Evolutionary conservation across 2,888 invertebrate species (phyloP), one percentile per base, ranked within the genome.

Genomic region (Tenthredo amoena): DNA sequence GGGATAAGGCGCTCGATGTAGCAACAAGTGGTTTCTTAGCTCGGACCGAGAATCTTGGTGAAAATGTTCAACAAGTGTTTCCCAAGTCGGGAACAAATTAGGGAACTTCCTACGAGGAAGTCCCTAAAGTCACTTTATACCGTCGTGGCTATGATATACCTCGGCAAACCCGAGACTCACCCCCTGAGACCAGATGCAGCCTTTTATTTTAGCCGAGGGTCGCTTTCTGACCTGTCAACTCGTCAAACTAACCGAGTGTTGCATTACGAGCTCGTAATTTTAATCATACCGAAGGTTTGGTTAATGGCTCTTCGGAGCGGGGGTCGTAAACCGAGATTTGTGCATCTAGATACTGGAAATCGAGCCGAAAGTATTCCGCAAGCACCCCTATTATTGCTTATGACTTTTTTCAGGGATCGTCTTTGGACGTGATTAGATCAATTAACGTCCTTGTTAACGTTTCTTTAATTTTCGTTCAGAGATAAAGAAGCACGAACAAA

Each of bases 11-110:
- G 21, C n/a, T 21, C 26, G 62, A 1, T 15, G 6, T 15, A 31
- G 47, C 93, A 93, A 93, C 93, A 93, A 92, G 93, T 93, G 92
- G 93, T 90, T 91, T 93, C 93, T 93, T 93, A 93, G 91, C 89
- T 90, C 21, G 0, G 18, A 34, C 21, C 21, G 2, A 50, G 76
- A 72, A 62, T 81, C 58, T 58, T 81, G 81, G 58, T 6, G 37
- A 62, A 21, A 21, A 47, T 89, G 89, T 89, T 93, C 93, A 93
- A 93, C 93, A 93, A 93, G 93, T 93, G 92, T 90, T 47, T 58
- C 15, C 85, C 71, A 26, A 82, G 82, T 50, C 40, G 85, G 62
- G 21, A 31, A 68, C 62, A 81, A 81, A 81, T 81, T 81, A 62
- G 81, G 62, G 81, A 65, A 81, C 81, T 81, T 81, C 62, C 81